phyloP scores from a whole-genome alignment of 92 coral and sea anemone species.

The Umimayanthus chanpuru region DNA sequence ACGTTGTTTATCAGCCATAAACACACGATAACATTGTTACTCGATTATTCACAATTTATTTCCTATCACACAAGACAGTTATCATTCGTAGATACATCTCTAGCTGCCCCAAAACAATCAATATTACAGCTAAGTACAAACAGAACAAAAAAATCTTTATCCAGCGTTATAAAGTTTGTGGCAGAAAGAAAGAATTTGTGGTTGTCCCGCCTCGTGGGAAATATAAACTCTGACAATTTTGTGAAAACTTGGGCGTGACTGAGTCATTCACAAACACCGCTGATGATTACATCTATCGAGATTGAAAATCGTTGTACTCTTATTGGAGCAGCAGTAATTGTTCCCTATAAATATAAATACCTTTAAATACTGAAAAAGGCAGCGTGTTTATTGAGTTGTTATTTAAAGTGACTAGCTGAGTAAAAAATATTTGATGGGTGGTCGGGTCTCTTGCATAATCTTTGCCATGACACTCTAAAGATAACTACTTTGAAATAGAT shows the following conservation, averaged over 20 bases:
- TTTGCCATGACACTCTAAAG: background rate
- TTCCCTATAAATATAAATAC: background rate
- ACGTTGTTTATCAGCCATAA: background rate
- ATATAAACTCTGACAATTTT: background rate
- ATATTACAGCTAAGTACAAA: background rate
- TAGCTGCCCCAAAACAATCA: background rate
- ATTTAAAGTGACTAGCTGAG: background rate
- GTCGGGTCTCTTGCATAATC: background rate
- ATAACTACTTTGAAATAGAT: too few relatives aligned
- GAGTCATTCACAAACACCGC: background rate
- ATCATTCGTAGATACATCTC: background rate
- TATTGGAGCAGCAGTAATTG: background rate
- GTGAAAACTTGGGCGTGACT: background rate
- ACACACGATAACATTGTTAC: background rate
- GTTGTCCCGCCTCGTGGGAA: conserved; percentile 14
- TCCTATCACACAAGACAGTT: background rate
- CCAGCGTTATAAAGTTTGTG: background rate
- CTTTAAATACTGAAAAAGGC: too few relatives aligned
- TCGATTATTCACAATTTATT: background rate
- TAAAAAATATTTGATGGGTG: background rate
- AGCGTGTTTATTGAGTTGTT: background rate
- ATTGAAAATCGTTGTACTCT: background rate
- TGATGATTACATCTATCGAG: conserved; percentile 25
- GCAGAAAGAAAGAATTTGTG: background rate
- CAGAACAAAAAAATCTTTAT: background rate